Conservation (phyloP, 2,888 invertebrate genomes). For the Rotaria socialis region DNA sequence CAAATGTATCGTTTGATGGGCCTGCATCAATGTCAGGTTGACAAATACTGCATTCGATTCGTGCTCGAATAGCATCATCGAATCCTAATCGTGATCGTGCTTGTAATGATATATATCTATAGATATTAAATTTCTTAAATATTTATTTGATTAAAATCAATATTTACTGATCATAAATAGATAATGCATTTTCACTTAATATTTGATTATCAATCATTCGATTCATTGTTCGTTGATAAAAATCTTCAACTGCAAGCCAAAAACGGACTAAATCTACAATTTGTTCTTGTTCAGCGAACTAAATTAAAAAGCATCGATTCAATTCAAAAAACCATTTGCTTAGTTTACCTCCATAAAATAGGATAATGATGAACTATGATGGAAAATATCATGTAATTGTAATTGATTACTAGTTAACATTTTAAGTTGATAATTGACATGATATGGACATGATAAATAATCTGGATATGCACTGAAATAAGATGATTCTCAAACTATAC, state of each 20-base stretch:
- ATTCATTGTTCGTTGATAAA: background rate
- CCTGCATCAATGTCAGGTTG: slow-evolving; percentile 1
- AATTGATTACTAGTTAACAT: background rate
- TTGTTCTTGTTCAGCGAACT: slow-evolving; percentile 10
- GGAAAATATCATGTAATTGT: slow-evolving; percentile 29
- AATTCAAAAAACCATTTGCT: no score
- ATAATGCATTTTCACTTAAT: slow-evolving; percentile 10
- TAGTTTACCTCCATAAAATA: slow-evolving; percentile 9
- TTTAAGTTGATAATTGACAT: slow-evolving; percentile 15
- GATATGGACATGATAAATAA: slow-evolving; percentile 11
- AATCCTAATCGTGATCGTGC: background rate
- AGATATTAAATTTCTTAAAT: background rate
- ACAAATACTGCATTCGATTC: slow-evolving; percentile 32
- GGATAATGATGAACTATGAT: background rate
- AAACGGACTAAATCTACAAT: background rate
- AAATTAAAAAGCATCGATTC: background rate
- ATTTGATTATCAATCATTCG: slow-evolving; percentile 27
- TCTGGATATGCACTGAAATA: background rate
- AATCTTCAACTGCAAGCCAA: slow-evolving; percentile 33
- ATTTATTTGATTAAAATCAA: background rate
- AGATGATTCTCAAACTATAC: background rate
- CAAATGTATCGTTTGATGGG: slow-evolving; percentile 29
- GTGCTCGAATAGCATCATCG: slow-evolving; percentile 35
- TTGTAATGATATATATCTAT: slow-evolving; percentile 21
- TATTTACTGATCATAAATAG: slow-evolving; percentile 5